phyloP scores from a whole-genome alignment of 2,113 vertebrate species.

The Carettochelys insculpta region DNA sequence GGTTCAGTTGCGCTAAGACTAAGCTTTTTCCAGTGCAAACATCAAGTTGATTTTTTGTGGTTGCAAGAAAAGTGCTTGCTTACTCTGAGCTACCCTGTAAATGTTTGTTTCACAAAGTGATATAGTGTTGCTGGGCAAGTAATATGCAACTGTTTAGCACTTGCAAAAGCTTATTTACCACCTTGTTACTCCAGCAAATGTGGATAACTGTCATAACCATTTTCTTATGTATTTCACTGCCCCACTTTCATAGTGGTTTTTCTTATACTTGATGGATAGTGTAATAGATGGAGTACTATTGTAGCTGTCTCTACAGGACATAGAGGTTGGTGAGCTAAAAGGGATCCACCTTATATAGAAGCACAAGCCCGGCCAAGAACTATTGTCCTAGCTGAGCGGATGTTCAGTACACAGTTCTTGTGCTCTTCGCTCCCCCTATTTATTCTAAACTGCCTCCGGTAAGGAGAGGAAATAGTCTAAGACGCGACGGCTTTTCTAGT shows the following conservation, averaged over 20 bases:
- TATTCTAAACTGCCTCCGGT: constrained; percentile 94
- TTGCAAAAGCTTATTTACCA: constrained; percentile 59
- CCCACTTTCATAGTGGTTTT: constrained; percentile 57
- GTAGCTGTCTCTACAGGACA: constrained; percentile 72
- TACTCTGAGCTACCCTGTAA: constrained; percentile 56
- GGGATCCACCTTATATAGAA: constrained; percentile 54
- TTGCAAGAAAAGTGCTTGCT: constrained; percentile 10
- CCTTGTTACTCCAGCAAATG: constrained; percentile 53
- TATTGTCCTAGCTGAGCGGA: constrained; percentile 72
- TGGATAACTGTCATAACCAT: constrained; percentile 49
- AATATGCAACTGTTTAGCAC: constrained; percentile 46
- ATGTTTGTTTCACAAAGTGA: constrained; percentile 68
- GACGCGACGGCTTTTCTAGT: constrained; percentile 93
- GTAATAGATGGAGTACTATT: constrained; percentile 76
- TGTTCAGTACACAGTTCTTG: constrained; percentile 70
- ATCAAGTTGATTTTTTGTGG: constrained; percentile 53
- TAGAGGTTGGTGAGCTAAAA: constrained; percentile 71
- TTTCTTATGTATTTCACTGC: constrained; percentile 60
- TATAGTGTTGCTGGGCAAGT: constrained; percentile 65
- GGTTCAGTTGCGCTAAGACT: constrained; percentile 32
- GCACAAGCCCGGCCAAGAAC: constrained; percentile 68
- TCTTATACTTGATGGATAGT: constrained; percentile 77
- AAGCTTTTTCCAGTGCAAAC: constrained; percentile 1
- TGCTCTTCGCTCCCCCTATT: constrained; percentile 89
- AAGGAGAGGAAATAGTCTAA: constrained; percentile 87